Base-by-base conservation (phyloP, 2,888 invertebrate genomes). In the Drosophila bunnanda region DNA sequence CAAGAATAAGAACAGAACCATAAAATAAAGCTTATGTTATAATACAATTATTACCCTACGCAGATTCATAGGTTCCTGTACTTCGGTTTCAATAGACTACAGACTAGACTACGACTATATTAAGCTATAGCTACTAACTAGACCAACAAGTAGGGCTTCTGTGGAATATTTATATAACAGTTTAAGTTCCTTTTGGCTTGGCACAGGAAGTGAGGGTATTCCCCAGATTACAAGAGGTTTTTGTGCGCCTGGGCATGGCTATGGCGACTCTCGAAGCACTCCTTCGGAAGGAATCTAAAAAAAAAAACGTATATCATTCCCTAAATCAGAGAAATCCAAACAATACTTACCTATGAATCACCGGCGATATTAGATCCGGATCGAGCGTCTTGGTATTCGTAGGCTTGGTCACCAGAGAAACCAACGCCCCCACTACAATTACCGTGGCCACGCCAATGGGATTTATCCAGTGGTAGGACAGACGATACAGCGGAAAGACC, bases 401-500 rank as follows among this genome's bases (percentile, higher is more conserved):
- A 41, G 93, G 93, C 36, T 94, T 94, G 0, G 94, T 94, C 17
- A 94, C 73, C 78, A 94, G 93, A 69, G 95, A 95, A 34, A 95
- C 95, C 17, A 95, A 80, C 3, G 94, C 93, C 0, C 97, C 97
- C 0, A 96, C 95, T 0, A 94, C 62, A 22, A 97, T 87, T 0
- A 96, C 96, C 0, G 95, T 94, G 0, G 94, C 55, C 0, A 96
- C 93, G 0, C 96, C 97, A 56, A 96, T 93, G 0, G 96, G 95
- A 41, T 96, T 95, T 67, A 96, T 95, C 96, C 96, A 97, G 90
- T 96, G 95, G 91, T 96, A 97, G 0, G 96, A 96, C 48, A 97
- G 88, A 12, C 96, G 94, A 92, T 96, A 97, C 15, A 96, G 90
- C 0, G 96, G 95, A 90, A 96, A 96, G 52, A 95, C 93, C 56